phyloP scores from a whole-genome alignment of 2,888 invertebrate species.

The Alsophila aescularia region DNA sequence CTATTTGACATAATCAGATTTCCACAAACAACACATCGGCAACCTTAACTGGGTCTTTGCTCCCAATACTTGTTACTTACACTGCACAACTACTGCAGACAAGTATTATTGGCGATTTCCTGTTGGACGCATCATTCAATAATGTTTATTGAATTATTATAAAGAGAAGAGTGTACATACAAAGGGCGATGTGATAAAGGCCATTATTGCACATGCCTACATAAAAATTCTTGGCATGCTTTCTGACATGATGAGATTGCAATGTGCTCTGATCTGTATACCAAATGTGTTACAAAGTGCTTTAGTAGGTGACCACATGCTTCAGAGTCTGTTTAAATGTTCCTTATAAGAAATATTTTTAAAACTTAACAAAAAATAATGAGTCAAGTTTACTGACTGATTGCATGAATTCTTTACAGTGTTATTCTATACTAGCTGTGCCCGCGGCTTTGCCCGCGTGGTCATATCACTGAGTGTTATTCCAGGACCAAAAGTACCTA shows the following conservation, averaged over 20 bases:
- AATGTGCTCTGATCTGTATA: constrained; percentile 53
- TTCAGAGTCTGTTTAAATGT: constrained; percentile 24
- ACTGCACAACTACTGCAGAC: constrained; percentile 48
- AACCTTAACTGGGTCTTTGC: constrained; percentile 49
- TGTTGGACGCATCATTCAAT: constrained; percentile 67
- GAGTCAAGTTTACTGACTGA: neutral
- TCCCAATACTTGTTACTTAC: constrained; percentile 48
- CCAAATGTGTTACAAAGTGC: constrained; percentile 51
- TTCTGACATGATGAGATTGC: constrained; percentile 47
- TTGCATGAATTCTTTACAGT: too few relatives aligned
- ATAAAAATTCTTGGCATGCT: constrained; percentile 48
- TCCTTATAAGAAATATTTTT: neutral
- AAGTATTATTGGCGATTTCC: constrained; percentile 76
- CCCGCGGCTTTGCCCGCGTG: too few relatives aligned
- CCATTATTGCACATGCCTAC: constrained; percentile 28
- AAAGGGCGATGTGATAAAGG: constrained; percentile 25
- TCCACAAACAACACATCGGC: constrained; percentile 2
- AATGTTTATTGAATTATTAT: constrained; percentile 68
- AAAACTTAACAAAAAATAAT: neutral
- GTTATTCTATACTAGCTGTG: too few relatives aligned
- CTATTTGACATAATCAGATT: neutral
- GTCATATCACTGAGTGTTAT: too few relatives aligned
- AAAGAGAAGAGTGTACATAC: constrained; percentile 18
- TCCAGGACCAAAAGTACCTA: too few relatives aligned
- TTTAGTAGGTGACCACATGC: constrained; percentile 45